Evolutionary conservation across 2,797 vertebrate genomes (phyloP).

Genomic region (Trichosurus vulpecula): DNA sequence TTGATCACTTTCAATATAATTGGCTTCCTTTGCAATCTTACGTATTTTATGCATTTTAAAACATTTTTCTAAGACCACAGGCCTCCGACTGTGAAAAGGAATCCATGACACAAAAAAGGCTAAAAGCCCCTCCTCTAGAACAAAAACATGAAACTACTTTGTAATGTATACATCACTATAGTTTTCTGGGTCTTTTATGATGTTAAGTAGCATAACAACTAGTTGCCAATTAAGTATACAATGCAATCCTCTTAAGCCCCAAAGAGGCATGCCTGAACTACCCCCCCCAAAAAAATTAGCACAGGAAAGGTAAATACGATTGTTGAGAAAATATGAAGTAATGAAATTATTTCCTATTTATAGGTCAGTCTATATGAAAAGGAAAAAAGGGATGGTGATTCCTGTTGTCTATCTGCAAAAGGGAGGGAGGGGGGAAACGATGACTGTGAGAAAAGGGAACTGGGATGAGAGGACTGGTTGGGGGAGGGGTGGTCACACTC

Average conservation of each 20-base stretch:
- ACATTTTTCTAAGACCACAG: not conserved
- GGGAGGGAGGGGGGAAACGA: too few species aligned
- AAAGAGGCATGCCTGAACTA: not conserved
- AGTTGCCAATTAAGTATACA: not conserved
- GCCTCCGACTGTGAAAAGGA: not conserved
- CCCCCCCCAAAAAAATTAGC: not conserved
- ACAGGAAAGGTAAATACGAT: not conserved
- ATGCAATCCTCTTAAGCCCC: not conserved
- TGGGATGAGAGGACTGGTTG: not conserved
- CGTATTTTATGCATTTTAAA: not conserved
- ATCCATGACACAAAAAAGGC: not conserved
- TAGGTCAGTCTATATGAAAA: not conserved
- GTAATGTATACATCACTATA: not conserved
- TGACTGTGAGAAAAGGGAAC: too few species aligned
- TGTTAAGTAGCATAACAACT: not conserved
- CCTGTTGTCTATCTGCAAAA: too few species aligned
- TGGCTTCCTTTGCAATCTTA: not conserved
- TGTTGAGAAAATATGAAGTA: not conserved
- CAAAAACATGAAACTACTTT: not conserved
- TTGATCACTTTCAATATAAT: not conserved
- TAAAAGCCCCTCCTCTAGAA: not conserved
- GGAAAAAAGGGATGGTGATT: not conserved
- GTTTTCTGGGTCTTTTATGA: not conserved
- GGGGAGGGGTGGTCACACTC: not conserved
- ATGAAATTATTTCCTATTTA: not conserved